These are phyloP conservation scores for Acropora yongei DNA, from an alignment of 64 coral and sea anemone genomes.

Conservation along the genomic window DNA sequence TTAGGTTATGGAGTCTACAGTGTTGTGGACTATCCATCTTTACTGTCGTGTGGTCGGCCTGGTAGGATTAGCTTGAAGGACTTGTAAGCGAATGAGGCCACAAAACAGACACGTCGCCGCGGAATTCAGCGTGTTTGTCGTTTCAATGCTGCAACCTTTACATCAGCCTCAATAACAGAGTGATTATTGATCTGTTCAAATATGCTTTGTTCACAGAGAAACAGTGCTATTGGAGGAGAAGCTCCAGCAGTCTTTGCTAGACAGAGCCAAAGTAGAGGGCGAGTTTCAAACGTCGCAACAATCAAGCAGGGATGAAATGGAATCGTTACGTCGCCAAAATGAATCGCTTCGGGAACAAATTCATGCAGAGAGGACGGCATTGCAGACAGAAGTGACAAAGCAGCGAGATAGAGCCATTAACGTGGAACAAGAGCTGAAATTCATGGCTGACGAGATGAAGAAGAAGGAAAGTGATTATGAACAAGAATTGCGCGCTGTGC, in stretches of 20 bases:
- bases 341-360: slow-evolving; percentile 67
- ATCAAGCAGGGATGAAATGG: slow-evolving; percentile 44
- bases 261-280: slow-evolving; percentile 85
- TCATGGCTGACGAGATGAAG: slow-evolving; percentile 17
- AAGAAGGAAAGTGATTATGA: slow-evolving; percentile 36
- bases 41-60: too few species aligned
- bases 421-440: slow-evolving; percentile 57
- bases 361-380: slow-evolving; percentile 11
- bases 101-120: too few species aligned
- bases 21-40: too few species aligned
- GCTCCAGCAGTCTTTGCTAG: slow-evolving; percentile 62
- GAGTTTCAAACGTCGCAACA: slow-evolving; percentile 75
- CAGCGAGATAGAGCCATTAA: slow-evolving; percentile 56
- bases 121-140: too few species aligned
- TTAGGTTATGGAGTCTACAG: too few species aligned
- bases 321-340: slow-evolving; percentile 39
- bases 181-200: background rate
- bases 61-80: too few species aligned
- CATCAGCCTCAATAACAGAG: too few species aligned
- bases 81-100: too few species aligned
- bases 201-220: slow-evolving; percentile 42
- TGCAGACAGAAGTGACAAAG: slow-evolving; percentile 69
- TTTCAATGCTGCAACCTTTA: too few species aligned
- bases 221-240: slow-evolving; percentile 50
- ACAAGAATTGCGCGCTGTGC: background rate